Base-by-base conservation (phyloP, 1,140 invertebrate genomes). In the Neodiprion fabricii region DNA sequence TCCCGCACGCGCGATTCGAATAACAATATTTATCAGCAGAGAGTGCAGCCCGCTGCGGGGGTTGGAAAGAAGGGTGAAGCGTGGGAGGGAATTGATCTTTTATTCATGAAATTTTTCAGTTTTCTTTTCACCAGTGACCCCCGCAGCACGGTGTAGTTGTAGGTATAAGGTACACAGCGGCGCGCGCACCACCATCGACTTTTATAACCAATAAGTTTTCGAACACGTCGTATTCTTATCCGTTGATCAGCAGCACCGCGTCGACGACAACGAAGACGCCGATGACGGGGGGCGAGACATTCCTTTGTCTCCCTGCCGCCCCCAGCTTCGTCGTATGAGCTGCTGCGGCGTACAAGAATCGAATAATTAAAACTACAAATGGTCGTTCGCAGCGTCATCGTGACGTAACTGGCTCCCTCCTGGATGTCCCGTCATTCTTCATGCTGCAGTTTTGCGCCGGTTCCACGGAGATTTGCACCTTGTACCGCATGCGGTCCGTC, bases 171-270 rank as follows among this genome's bases (percentile, higher is more conserved):
- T 40, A 40, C 2, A 40, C 28, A 40, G 28, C 28, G 28, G 11
- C 53, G n/a, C 7, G 11, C 53, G 11, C 53, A 12, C 11, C n/a
- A 61, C 2, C 11, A 61, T n/a, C 53, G 53, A 61, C 11, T 61
- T 61, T 61, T 61, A 61, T 61, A 61, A 61, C 53, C 53, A 61
- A 61, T 61, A 61, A 61, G 53, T 61, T 61, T 61, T 61, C 53
- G n/a, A 61, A 61, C 53, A 61, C 53, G 53, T 61, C 53, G 28
- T 40, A 40, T 61, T 61, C 53, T 61, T 61, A 61, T 61, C 53
- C 53, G 53, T 61, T 61, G 53, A 61, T 61, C 53, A 61, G 53
- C 53, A n/a, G 11, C 53, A 40, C 28, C 28, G 28, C 28, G 28
- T 40, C 28, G 28, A 40, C 28, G 28, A 40, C 28, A 40, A 40